Evolutionary conservation across 2,113 vertebrate genomes (phyloP).

Genomic region (Stigmatopora argus): DNA sequence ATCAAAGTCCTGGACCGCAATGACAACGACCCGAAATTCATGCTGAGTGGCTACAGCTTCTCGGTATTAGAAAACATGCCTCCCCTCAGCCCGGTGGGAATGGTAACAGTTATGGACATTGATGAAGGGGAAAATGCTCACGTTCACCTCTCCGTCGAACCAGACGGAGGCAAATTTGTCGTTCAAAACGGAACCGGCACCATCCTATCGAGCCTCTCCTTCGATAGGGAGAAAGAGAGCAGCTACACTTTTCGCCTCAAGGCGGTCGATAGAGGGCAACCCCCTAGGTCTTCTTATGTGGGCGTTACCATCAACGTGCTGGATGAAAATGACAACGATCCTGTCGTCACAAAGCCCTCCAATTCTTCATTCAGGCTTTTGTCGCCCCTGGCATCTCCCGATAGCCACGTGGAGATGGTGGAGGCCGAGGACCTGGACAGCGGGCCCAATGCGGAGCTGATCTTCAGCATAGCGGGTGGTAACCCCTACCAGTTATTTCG

Average conservation of each 20-base stretch:
- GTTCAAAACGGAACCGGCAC: constrained; percentile 97
- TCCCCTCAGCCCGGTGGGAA: constrained; percentile 90
- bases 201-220: constrained; percentile 94
- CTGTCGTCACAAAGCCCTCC: constrained; percentile 90
- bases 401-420: constrained; percentile 87
- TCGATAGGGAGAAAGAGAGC: constrained; percentile 94
- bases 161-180: constrained; percentile 93
- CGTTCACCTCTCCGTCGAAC: constrained; percentile 88
- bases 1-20: constrained; percentile 93
- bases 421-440: constrained; percentile 94
- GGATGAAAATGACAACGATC: constrained; percentile 96
- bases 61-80: constrained; percentile 99
- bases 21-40: constrained; percentile 97
- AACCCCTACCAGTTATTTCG: constrained; percentile 95
- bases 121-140: constrained; percentile 92
- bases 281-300: constrained; percentile 92
- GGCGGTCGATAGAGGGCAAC: constrained; percentile 86
- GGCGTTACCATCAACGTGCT: constrained; percentile 95
- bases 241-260: constrained; percentile 96
- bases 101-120: constrained; percentile 94
- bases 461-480: constrained; percentile 87
- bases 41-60: constrained; percentile 97
- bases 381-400: constrained; percentile 84
- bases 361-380: constrained; percentile 88
- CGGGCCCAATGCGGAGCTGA: constrained; percentile 85